Percentiles rank a stretch among this genome's conserved stretches.
These are phyloP conservation scores for Pluvialis apricaria DNA, from an alignment of 2,113 vertebrate species.

Conservation along the genomic window DNA sequence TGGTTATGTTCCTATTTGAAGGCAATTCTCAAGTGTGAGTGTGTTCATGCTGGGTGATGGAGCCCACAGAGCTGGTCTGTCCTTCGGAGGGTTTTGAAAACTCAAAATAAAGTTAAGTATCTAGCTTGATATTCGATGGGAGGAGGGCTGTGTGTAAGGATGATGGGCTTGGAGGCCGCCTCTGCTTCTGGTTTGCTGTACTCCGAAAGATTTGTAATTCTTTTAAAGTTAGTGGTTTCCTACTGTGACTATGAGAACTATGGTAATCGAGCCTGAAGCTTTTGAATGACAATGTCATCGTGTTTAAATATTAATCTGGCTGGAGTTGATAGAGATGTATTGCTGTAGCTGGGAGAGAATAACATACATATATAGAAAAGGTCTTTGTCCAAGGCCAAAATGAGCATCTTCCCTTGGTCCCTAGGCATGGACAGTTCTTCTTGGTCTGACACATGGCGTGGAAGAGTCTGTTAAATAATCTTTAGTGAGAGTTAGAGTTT, in stretches of 20 bases:
- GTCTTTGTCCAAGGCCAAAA: background rate
- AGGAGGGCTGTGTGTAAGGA: background rate
- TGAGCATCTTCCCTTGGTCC: background rate
- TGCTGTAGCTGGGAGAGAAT: background rate
- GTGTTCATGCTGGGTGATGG: background rate
- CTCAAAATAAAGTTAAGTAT: background rate
- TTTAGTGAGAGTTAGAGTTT: background rate
- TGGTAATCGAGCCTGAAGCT: background rate
- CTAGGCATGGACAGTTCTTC: background rate
- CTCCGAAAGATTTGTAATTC: background rate
- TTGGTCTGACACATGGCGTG: background rate
- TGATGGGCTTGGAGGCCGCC: background rate
- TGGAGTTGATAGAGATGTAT: background rate
- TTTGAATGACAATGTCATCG: background rate
- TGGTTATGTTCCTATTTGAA: background rate
- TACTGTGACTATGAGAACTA: background rate
- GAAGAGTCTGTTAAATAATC: background rate
- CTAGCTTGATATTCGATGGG: background rate
- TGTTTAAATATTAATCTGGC: background rate
- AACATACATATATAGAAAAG: background rate
- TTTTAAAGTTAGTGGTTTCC: background rate
- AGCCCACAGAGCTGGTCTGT: background rate
- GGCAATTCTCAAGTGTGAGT: background rate
- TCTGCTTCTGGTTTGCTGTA: background rate
- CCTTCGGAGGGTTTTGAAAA: background rate